Conservation (phyloP, 2,797 vertebrate genomes). For the Acomys russatus region DNA sequence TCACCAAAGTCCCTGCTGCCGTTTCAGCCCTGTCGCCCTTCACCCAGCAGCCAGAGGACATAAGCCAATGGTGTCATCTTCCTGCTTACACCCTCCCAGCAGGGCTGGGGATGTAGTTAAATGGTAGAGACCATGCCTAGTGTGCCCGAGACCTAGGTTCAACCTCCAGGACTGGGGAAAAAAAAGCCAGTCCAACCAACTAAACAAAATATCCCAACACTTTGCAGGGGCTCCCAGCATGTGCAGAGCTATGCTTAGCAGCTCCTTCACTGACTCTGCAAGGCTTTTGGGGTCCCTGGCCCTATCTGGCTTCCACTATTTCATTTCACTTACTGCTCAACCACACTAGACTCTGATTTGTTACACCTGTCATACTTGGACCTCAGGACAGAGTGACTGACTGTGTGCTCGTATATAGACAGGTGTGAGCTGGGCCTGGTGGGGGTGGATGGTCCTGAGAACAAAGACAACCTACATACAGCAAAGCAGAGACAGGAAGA, state of each 20-base stretch:
- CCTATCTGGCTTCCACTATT: fast-evolving
- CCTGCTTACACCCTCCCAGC: neutral
- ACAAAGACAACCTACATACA: neutral
- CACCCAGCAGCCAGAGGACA: neutral
- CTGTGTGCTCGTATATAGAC: neutral
- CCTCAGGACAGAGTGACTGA: neutral
- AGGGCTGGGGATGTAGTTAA: neutral
- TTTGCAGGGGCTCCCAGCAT: neutral
- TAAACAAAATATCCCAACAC: neutral
- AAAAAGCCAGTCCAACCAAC: neutral
- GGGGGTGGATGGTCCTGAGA: neutral
- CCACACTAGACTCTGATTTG: too few relatives aligned
- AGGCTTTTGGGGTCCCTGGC: neutral
- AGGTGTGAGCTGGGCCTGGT: neutral
- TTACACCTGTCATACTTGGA: neutral
- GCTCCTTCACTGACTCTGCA: neutral
- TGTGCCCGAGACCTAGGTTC: neutral
- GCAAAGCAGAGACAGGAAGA: neutral
- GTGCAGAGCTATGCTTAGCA: neutral
- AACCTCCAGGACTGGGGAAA: neutral
- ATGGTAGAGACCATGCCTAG: neutral
- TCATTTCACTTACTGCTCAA: neutral
- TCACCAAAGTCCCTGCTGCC: fast-evolving
- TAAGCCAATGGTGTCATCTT: neutral
- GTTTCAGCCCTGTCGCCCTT: neutral